Percentiles rank a stretch among this genome's conserved stretches.
These are phyloP conservation scores for Netelia inedita DNA, from an alignment of 2,888 invertebrate genomes.

Conservation along the genomic window DNA sequence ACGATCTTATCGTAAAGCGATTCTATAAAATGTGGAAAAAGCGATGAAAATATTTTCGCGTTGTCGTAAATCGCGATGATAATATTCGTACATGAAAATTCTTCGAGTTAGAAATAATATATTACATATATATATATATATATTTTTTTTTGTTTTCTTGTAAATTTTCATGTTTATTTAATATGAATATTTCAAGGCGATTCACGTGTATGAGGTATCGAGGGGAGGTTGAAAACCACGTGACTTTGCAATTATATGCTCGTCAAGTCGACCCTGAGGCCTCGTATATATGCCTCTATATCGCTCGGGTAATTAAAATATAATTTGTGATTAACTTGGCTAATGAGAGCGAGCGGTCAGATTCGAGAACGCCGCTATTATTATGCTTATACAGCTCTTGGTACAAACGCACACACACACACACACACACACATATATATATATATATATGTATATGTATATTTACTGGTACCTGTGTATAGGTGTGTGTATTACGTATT, in stretches of 20 bases:
- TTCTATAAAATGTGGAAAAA: too few relatives aligned
- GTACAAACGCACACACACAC: background rate
- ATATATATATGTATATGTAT: conserved; percentile 51
- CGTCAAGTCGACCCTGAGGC: conserved; percentile 71
- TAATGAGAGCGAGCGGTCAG: conserved; percentile 79
- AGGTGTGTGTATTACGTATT: conserved; percentile 70
- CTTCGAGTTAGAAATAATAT: background rate
- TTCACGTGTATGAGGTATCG: background rate
- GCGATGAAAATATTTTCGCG: too few relatives aligned
- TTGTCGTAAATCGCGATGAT: background rate
- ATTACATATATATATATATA: too few relatives aligned
- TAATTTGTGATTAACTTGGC: conserved; percentile 80
- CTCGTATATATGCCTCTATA: conserved; percentile 67
- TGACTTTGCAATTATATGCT: conserved; percentile 76
- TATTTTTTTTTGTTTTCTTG: too few relatives aligned
- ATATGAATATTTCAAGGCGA: conserved; percentile 24
- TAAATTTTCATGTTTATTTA: conserved; percentile 16
- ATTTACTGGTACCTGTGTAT: too few relatives aligned
- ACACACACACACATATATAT: background rate
- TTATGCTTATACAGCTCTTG: conserved; percentile 43
- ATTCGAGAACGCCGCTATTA: conserved; percentile 70
- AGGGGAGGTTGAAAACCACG: conserved; percentile 54
- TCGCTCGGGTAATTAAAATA: conserved; percentile 79
- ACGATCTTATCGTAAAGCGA: too few relatives aligned
- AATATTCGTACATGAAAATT: background rate